These are phyloP conservation scores for Chaetogeoica ovagalla DNA, from an alignment of 2,888 invertebrate species.

Conservation along the genomic window DNA sequence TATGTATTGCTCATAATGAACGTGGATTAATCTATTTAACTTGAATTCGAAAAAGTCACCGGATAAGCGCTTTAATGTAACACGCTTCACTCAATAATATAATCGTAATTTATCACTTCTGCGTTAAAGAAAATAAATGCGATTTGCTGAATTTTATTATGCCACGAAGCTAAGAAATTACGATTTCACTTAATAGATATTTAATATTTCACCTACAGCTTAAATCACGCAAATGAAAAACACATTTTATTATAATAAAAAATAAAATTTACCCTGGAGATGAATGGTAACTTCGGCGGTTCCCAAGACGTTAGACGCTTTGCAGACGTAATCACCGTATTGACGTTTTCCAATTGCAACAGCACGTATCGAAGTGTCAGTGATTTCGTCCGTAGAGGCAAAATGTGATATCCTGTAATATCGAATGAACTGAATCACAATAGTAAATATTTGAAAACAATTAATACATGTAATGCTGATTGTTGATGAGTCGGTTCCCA, in stretches of 20 bases:
- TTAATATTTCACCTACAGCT: too few species aligned
- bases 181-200: too few species aligned
- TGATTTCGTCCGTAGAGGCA: conserved; percentile 88
- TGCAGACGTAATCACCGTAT: conserved; percentile 83
- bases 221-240: too few species aligned
- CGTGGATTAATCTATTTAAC: too few species aligned
- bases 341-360: conserved; percentile 89
- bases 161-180: neutral
- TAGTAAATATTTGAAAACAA: neutral
- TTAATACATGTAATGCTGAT: conserved; percentile 77
- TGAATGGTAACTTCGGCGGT: conserved; percentile 67
- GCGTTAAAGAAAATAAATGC: neutral
- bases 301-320: conserved; percentile 86
- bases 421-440: neutral
- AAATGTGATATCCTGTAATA: conserved; percentile 78
- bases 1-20: too few species aligned
- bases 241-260: too few species aligned
- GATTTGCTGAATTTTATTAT: neutral
- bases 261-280: conserved; percentile 33
- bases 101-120: too few species aligned
- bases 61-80: too few species aligned
- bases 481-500: conserved; percentile 77
- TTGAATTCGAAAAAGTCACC: too few species aligned
- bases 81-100: too few species aligned
- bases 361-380: conserved; percentile 84